Conservation (phyloP, 2,797 vertebrate genomes). For the Brachymystax lenok region DNA sequence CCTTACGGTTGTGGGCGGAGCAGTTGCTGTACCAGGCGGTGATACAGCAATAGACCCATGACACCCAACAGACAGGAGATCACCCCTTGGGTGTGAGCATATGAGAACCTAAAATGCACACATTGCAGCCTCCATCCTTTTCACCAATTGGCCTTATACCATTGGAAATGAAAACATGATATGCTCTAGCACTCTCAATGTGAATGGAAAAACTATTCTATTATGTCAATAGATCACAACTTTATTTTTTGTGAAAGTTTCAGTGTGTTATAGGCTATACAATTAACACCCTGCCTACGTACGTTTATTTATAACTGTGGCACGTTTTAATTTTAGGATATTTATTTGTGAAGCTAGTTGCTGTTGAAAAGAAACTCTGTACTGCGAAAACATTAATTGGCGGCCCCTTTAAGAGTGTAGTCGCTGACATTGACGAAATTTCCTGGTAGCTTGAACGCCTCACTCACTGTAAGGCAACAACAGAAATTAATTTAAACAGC, state of each 20-base stretch:
- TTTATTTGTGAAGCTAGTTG: neutral
- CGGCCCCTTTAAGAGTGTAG: conserved; percentile 3
- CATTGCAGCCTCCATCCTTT: neutral
- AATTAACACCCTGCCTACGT: neutral
- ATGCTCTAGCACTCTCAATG: neutral
- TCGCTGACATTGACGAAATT: conserved; percentile 55
- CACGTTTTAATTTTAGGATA: neutral
- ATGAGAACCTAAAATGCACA: neutral
- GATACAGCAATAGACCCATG: neutral
- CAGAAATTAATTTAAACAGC: conserved; percentile 22
- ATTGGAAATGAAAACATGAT: neutral
- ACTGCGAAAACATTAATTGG: neutral
- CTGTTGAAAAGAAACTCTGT: neutral
- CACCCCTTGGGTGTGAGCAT: neutral
- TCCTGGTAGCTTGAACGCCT: conserved; percentile 44
- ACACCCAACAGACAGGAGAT: neutral
- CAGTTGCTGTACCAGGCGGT: too few species aligned
- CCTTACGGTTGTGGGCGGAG: too few species aligned
- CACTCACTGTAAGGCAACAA: conserved; percentile 40
- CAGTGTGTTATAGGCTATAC: neutral
- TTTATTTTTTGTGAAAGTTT: too few species aligned
- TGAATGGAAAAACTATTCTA: neutral
- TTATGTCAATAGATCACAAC: neutral
- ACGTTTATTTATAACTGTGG: too few species aligned
- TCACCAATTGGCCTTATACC: neutral